A percentile compares a stretch with the other conserved stretches of the same genome.
Conservation (phyloP, 92 coral and sea anemone genomes). For the Phenganax stokvisi region DNA sequence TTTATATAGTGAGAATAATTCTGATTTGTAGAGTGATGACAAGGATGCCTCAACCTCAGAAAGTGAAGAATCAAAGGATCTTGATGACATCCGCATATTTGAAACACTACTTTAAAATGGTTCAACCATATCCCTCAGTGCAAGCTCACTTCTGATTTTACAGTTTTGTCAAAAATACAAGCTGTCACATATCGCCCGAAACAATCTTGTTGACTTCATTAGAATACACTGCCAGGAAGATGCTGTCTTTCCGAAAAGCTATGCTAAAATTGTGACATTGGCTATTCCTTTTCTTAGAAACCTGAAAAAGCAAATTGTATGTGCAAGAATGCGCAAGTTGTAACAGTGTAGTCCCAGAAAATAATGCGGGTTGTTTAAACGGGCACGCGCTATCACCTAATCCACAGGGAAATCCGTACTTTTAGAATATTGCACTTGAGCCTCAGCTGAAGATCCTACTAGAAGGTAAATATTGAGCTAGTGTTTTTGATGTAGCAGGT, state of each 20-base stretch:
- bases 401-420: conserved; percentile 43
- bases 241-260: conserved; percentile 47
- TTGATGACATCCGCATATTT: conserved; percentile 36
- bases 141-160: conserved; percentile 44
- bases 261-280: conserved; percentile 36
- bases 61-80: not conserved
- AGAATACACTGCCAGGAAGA: conserved; percentile 49
- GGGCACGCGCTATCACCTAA: conserved; percentile 29
- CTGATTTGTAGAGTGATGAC: too few relatives aligned
- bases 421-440: conserved; percentile 48
- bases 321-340: conserved; percentile 41
- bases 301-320: conserved; percentile 33
- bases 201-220: conserved; percentile 46
- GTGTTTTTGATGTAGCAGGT: too few relatives aligned
- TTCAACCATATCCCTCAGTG: conserved; percentile 49
- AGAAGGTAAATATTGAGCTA: conserved; percentile 37
- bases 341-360: conserved; percentile 3
- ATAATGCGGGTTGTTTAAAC: conserved; percentile 32
- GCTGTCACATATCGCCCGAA: conserved; percentile 46
- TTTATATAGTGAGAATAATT: too few relatives aligned
- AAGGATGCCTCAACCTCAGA: not conserved
- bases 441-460: conserved; percentile 49
- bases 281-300: conserved; percentile 44
- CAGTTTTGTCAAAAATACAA: conserved; percentile 53
- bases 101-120: conserved; percentile 37